Evolutionary conservation across 2,113 vertebrate species (phyloP).

Genomic region (Pardalotus punctatus): DNA sequence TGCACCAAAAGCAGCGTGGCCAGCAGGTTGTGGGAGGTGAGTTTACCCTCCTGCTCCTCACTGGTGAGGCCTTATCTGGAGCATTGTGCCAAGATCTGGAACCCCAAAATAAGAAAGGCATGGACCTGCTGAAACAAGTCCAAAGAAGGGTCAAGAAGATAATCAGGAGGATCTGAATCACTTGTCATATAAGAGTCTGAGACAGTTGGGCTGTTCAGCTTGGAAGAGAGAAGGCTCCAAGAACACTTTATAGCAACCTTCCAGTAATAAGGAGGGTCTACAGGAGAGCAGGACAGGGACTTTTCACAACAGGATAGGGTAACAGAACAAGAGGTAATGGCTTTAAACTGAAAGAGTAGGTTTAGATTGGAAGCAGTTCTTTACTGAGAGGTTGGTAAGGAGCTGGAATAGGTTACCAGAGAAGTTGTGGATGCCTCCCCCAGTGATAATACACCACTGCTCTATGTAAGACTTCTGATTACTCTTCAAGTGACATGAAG

Average conservation of each 20-base stretch:
- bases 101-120: fast-evolving
- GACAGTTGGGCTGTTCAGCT: neutral
- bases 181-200: neutral
- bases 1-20: neutral
- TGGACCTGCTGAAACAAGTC: neutral
- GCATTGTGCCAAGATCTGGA: neutral
- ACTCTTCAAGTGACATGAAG: neutral
- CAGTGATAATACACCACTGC: neutral
- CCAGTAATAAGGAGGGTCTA: neutral
- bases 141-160: neutral
- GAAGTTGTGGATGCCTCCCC: neutral
- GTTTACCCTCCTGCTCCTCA: fast-evolving
- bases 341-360: neutral
- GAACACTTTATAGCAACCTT: neutral
- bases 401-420: neutral
- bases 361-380: neutral
- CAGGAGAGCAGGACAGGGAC: neutral
- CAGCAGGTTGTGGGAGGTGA: fast-evolving
- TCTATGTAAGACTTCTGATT: neutral
- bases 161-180: neutral
- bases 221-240: neutral
- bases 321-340: neutral
- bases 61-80: neutral
- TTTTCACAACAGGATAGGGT: neutral
- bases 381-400: neutral